Base-by-base conservation (phyloP, 1,140 invertebrate species). In the Drosophila carrolli region DNA sequence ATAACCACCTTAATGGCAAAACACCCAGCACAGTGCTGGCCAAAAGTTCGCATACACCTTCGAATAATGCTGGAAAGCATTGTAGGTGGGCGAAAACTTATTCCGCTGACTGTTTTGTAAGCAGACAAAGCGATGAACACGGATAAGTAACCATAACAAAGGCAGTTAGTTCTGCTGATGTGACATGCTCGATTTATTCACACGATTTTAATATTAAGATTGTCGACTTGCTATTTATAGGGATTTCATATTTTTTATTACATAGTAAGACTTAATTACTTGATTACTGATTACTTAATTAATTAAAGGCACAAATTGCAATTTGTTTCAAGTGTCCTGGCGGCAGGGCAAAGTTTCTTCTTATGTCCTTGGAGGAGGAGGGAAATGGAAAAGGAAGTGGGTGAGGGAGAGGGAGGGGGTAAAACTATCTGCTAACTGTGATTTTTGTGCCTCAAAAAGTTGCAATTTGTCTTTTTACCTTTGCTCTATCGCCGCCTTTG, bases 271-370 rank as follows among this genome's bases (percentile, higher is more conserved):
- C 13, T 40, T 40, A n/a, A 2, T 40, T n/a, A n/a, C n/a, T n/a
- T n/a, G n/a, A n/a, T n/a, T n/a, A n/a, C n/a, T n/a, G n/a, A n/a
- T n/a, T n/a, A n/a, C n/a, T n/a, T n/a, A n/a, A n/a, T n/a, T n/a
- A n/a, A n/a, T n/a, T n/a, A n/a, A 75, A 63, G 75, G 56, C 68
- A 79, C 75, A 79, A 86, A 86, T 83, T 86, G 79, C 83, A 86
- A 86, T 86, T 86, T 88, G 72, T 88, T 78, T 88, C 59, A 88
- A 86, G 83, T 88, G 83, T 88, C 79, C 83, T 62, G 75, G 51
- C 50, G 59, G 60, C 68, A 85, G 70, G 83, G 75, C 70, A 57
- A 86, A 86, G 75, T 86, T 86, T 71, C 67, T 48, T 72, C 57
- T 40, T 38, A 37, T 75, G 61, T 85, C 53, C 54, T 27, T 32